These are phyloP conservation scores for Parapristionchus giblindavisi DNA, from an alignment of 2,888 invertebrate species.

Conservation along the genomic window DNA sequence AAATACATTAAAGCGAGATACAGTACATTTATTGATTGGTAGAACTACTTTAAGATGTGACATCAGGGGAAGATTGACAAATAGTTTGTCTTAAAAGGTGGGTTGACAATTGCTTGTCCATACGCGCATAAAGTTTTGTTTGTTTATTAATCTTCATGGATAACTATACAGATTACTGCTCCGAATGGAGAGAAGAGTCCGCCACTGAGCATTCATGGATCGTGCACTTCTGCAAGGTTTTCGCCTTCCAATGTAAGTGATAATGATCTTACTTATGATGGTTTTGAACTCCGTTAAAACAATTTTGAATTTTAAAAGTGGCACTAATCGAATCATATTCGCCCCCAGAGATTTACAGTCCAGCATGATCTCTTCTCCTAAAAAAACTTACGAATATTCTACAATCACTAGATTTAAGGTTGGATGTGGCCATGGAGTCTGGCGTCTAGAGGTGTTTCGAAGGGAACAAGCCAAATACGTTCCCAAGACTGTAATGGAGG, in stretches of 20 bases:
- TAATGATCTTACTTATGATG: background rate
- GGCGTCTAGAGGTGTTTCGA: conserved; percentile 32
- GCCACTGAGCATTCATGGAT: conserved; percentile 6
- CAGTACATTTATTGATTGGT: too few species aligned
- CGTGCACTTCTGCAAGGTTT: conserved; percentile 3
- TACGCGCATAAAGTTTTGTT: background rate
- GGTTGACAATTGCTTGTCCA: too few species aligned
- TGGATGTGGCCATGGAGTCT: conserved; percentile 32
- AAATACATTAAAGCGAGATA: too few species aligned
- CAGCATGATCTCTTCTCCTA: background rate
- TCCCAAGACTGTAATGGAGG: background rate
- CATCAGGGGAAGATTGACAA: too few species aligned
- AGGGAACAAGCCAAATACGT: conserved; percentile 30
- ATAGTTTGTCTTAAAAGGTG: too few species aligned
- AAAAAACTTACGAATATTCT: background rate
- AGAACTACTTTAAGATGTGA: too few species aligned
- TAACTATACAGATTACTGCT: conserved; percentile 10
- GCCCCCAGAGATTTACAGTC: background rate
- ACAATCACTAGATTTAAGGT: background rate
- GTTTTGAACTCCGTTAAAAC: background rate
- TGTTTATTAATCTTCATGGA: too few species aligned
- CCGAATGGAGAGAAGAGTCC: conserved; percentile 28
- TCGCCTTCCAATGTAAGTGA: conserved; percentile 29
- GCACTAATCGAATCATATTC: background rate
- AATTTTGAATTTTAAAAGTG: background rate